Base-by-base conservation (phyloP, 2,888 invertebrate genomes). In the Sarcophaga rosellei region DNA sequence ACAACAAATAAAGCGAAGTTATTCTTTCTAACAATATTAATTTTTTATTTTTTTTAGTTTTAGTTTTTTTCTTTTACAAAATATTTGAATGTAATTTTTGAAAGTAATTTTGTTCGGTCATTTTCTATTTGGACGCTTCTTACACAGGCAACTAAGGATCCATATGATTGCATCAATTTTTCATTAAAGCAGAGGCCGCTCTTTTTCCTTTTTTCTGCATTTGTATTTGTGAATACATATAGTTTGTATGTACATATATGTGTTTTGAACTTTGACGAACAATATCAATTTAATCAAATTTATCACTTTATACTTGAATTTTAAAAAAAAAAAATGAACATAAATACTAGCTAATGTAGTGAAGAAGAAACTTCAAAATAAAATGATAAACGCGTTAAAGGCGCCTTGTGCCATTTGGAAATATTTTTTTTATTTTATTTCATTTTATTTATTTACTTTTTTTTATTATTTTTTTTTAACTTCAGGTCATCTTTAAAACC, bases 31-130 rank as follows among this genome's bases (percentile, higher is more conserved):
- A 84, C 62, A 79, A 78, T 20, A 63, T 53, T 3, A 15, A 15
- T 53, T 72, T 80, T 74, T 74, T 88, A 89, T 89, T 89, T 88
- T 88, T 88, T 88, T 89, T 88, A 88, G 88, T 88, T 88, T 89
- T 90, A 88, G 89, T 35, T 35, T 35, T 6, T 35, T 35, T 35
- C 0, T 35, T 35, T 8, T 35, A 35, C 35, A 35, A 35, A 35
- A 10, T 35, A 35, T 35, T 35, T 35, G 35, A 35, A 90, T 89
- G 91, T 62, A 79, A 63, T 57, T 72, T 66, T 73, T 66, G 68
- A 62, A 63, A 57, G 57, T 66, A 66, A 78, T 62, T 72, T 73
- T 78, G 62, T 63, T 78, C 47, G 45, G 35, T 1, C 70, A 79
- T 75, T 79, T 79, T 74, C 83, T 63, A 47, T 66, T 74, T 59